These are phyloP conservation scores for Dicyrtomina minuta DNA, from an alignment of 2,888 invertebrate species.

Conservation along the genomic window DNA sequence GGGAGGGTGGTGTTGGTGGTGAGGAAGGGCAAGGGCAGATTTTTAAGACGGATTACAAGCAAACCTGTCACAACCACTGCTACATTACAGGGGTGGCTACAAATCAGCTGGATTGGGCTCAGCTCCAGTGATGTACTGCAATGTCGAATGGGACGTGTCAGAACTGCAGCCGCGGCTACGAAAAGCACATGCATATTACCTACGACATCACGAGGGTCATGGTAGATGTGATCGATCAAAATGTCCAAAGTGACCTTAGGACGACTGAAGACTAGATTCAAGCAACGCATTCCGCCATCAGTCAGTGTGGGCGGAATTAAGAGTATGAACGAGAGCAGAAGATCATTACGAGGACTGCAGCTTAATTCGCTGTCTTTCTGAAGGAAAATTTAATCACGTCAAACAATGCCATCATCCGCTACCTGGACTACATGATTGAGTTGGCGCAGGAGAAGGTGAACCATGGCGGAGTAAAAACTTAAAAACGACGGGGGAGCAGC, in stretches of 20 bases:
- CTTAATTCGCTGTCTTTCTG: conserved; percentile 33
- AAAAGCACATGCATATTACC: conserved; percentile 36
- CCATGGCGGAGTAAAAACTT: too few species aligned
- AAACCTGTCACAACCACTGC: too few species aligned
- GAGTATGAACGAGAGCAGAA: conserved; percentile 30
- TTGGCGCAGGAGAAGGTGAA: too few species aligned
- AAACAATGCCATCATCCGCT: conserved; percentile 39
- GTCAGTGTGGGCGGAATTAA: not conserved
- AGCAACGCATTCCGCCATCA: conserved; percentile 15
- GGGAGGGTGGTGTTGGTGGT: too few species aligned
- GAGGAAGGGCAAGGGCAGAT: not conserved
- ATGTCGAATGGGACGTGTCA: not conserved
- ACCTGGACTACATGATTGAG: too few species aligned
- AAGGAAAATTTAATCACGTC: conserved; percentile 38
- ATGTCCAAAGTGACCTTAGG: conserved; percentile 16
- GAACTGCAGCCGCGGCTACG: conserved; percentile 24
- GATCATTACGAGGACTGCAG: conserved; percentile 16
- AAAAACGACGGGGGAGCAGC: too few species aligned
- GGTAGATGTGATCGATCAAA: too few species aligned
- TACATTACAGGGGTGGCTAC: conserved; percentile 1
- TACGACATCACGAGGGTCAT: conserved; percentile 35
- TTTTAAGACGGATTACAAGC: conserved; percentile 2
- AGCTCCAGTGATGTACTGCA: conserved; percentile 5
- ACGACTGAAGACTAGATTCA: not conserved
- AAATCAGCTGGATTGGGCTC: not conserved